Conservation (phyloP, 2,888 invertebrate genomes). For the Phaonia tiefii region DNA sequence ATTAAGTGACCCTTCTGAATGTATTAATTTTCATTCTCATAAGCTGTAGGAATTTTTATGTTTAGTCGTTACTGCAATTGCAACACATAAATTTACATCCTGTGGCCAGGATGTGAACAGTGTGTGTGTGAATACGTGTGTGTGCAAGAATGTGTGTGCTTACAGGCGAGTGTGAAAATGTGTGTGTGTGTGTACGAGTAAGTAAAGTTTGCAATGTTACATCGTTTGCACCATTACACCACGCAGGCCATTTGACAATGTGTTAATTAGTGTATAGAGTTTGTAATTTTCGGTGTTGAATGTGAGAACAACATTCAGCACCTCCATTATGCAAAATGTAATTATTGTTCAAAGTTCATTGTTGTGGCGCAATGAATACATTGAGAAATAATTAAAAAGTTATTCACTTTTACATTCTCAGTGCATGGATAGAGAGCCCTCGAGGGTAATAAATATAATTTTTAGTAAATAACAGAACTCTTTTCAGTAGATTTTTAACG, state of each 20-base stretch:
- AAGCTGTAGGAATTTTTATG: conserved; percentile 5
- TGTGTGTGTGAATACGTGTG: too few species aligned
- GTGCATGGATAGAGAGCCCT: neutral
- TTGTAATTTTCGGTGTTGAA: neutral
- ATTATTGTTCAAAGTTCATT: conserved; percentile 17
- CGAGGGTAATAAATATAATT: conserved; percentile 16
- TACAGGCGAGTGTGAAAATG: too few species aligned
- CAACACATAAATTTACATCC: neutral
- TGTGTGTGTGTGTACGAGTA: too few species aligned
- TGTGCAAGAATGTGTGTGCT: too few species aligned
- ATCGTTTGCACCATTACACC: neutral
- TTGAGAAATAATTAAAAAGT: conserved; percentile 22
- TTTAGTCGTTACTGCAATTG: neutral
- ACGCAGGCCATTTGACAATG: conserved; percentile 22
- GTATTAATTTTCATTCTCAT: neutral
- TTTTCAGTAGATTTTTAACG: too few species aligned
- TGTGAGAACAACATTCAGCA: neutral
- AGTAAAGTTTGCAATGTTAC: neutral
- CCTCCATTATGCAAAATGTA: neutral
- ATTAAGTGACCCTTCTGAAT: too few species aligned
- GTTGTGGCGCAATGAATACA: neutral
- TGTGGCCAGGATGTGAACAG: neutral
- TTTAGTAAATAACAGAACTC: conserved; percentile 16
- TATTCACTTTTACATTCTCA: conserved; percentile 5
- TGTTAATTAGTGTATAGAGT: conserved; percentile 29